phyloP scores from a whole-genome alignment of 2,797 vertebrate species.

The Microctenopoma lineatum region DNA sequence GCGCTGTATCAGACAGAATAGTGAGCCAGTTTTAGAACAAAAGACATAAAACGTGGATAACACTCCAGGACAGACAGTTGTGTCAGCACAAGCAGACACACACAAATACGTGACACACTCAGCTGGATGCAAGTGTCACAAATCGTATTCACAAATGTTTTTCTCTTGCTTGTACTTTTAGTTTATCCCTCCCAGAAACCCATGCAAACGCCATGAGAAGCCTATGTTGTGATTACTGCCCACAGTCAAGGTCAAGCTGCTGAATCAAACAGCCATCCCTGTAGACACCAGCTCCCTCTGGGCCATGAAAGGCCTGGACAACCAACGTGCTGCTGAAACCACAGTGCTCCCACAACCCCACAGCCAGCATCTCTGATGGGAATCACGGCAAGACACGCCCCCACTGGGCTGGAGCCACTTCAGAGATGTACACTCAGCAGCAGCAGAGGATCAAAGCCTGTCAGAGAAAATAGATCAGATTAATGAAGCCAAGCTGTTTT shows the following conservation, averaged over 20 bases:
- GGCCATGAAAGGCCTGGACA: constrained; percentile 61
- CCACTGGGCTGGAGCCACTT: constrained; percentile 51
- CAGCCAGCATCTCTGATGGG: constrained; percentile 47
- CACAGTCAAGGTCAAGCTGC: constrained; percentile 48
- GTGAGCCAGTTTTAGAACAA: constrained; percentile 21
- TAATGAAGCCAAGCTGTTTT: constrained; percentile 68
- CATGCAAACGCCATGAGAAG: constrained; percentile 17
- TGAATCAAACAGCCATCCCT: constrained; percentile 52
- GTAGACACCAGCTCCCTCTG: constrained; percentile 21
- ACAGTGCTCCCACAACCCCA: constrained; percentile 28
- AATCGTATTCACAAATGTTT: constrained; percentile 11
- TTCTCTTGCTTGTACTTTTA: not conserved
- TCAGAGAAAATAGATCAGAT: constrained; percentile 66
- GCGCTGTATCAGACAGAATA: constrained; percentile 13
- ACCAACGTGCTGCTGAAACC: constrained; percentile 21
- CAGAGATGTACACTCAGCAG: constrained; percentile 57
- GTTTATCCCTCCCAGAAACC: constrained; percentile 6
- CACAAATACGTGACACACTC: not conserved
- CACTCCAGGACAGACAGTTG: constrained; percentile 8
- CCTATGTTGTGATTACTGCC: constrained; percentile 39
- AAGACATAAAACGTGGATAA: constrained; percentile 10
- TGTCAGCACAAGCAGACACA: constrained; percentile 12
- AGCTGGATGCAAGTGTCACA: constrained; percentile 6
- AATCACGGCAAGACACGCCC: constrained; percentile 37
- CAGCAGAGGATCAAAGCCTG: constrained; percentile 67